These are phyloP conservation scores for Sterrhoptilus dennistouni DNA, from an alignment of 2,113 vertebrate species.

Conservation along the genomic window DNA sequence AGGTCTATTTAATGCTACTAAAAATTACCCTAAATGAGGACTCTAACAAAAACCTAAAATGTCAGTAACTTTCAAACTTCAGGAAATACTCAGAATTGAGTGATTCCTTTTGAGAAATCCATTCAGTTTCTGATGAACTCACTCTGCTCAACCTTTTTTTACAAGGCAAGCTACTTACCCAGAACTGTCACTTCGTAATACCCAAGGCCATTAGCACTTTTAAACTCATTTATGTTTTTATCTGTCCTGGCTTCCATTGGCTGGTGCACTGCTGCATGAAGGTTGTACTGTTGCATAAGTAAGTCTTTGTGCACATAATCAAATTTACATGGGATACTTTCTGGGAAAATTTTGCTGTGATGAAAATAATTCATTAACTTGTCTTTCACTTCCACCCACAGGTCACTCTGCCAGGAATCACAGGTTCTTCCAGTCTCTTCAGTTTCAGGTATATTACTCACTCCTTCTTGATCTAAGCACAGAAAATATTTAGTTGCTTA, in stretches of 20 bases:
- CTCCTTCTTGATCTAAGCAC: neutral
- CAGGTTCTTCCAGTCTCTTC: neutral
- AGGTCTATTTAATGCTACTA: neutral
- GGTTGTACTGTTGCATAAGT: constrained; percentile 80
- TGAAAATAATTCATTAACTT: constrained; percentile 74
- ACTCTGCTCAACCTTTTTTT: neutral
- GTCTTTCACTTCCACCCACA: constrained; percentile 75
- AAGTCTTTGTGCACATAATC: constrained; percentile 70
- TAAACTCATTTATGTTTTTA: constrained; percentile 24
- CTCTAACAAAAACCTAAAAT: neutral
- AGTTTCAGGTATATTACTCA: neutral
- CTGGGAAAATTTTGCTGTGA: constrained; percentile 73
- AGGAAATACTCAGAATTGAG: neutral
- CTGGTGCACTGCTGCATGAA: constrained; percentile 75
- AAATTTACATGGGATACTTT: constrained; percentile 84
- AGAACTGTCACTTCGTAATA: constrained; percentile 86
- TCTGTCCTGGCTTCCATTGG: constrained; percentile 34
- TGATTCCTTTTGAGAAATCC: neutral
- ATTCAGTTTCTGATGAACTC: neutral
- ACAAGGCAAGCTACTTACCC: constrained; percentile 70
- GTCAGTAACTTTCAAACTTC: neutral
- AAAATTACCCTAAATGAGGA: neutral
- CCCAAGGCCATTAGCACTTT: constrained; percentile 67
- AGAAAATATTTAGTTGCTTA: constrained; percentile 7
- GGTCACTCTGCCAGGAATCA: constrained; percentile 81